Base-by-base conservation (phyloP, 2,888 invertebrate genomes). In the Spodoptera exigua region DNA sequence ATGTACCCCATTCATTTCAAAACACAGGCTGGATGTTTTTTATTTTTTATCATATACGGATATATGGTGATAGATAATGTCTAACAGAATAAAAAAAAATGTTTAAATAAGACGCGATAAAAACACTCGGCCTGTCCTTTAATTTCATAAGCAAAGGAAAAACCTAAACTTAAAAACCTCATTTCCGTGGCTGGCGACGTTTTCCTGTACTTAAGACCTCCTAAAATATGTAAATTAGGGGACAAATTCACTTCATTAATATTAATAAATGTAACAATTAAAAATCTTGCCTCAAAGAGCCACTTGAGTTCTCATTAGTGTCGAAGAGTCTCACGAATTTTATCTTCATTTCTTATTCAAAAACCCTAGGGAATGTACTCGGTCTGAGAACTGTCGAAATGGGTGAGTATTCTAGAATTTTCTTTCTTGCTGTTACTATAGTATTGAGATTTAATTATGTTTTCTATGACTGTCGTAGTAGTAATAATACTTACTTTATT, bases 191-290 rank as follows among this genome's bases (percentile, higher is more conserved):
- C 9, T 5, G 1, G 21, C 46, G 40, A 66, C 37, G 18, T n/a
- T 41, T 17, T 18, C 34, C 5, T 12, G 13, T 45, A 27, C 55
- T 54, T 27, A 43, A 35, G 37, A 61, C 17, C 12, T 18, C 48
- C 32, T 45, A 16, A 68, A 70, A 65, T 71, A 71, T 76, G 60
- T 35, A 55, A 72, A 72, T 76, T 43, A 3, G 34, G 18, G 46
- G 51, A 53, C 61, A 55, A 53, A 76, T 71, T 68, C 59, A 48
- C 61, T 51, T 74, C 64, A 76, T 72, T 55, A 69, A 74, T 74
- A 75, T 74, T 72, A 61, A 74, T 72, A 56, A 72, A 59, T 44
- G 61, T 69, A 41, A 69, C 69, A 69, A 72, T 74, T 74, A 74
- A 65, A 74, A 65, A 54, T 64, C 56, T 53, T n/a, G 34, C 16